These are phyloP conservation scores for Acridotheres tristis DNA, from an alignment of 2,797 vertebrate genomes.

Conservation along the genomic window DNA sequence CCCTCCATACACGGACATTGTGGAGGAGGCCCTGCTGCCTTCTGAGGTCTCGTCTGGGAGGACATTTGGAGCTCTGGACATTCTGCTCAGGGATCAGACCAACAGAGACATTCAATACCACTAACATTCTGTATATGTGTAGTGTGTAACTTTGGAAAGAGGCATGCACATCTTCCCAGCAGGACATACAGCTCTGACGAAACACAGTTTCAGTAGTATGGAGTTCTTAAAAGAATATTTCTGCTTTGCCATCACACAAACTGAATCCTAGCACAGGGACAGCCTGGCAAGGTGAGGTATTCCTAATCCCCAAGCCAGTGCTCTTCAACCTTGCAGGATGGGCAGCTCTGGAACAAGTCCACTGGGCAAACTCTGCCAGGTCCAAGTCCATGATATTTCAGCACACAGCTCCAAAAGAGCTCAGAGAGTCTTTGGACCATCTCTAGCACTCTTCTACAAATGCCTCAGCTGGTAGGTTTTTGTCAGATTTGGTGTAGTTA, in stretches of 20 bases:
- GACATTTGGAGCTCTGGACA: accelerated
- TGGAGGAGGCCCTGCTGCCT: neutral
- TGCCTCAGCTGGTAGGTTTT: neutral
- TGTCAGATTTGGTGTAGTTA: neutral
- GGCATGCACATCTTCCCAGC: neutral
- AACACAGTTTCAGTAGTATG: neutral
- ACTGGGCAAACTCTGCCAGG: neutral
- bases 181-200: neutral
- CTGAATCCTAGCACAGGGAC: neutral
- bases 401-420: neutral
- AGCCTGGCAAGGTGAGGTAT: neutral
- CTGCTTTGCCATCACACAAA: neutral
- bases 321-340: neutral
- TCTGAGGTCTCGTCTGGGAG: neutral
- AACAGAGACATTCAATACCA: neutral
- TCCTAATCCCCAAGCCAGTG: accelerated
- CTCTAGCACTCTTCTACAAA: neutral
- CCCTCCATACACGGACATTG: accelerated
- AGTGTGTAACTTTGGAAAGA: neutral
- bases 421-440: neutral
- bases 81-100: neutral
- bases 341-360: neutral
- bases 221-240: neutral
- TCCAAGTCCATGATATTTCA: neutral
- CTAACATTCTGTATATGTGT: neutral